Base-by-base conservation (phyloP, 1,140 invertebrate species). In the Helicoverpa zea region DNA sequence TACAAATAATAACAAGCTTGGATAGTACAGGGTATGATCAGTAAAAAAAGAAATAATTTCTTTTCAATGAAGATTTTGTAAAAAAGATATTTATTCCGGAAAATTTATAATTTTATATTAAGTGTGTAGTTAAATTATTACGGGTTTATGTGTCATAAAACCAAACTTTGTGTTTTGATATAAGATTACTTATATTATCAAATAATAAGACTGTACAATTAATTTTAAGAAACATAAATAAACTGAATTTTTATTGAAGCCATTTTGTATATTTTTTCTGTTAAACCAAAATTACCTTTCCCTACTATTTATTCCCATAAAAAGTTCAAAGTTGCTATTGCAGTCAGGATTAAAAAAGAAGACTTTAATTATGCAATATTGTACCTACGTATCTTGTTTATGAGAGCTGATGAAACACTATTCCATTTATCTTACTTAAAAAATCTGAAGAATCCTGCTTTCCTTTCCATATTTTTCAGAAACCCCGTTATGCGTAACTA, bases 11-110 rank as follows among this genome's bases (percentile, higher is more conserved):
- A 80, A 77, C 56, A 59, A 81, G 51, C 81, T 88, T 89, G 90
- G 89, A 88, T 61, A 29, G 70, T 78, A 88, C 91, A 92, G 91
- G 91, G 91, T 92, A 85, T 29, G 49, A 61, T 13, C n/a, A 76
- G 73, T 18, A 78, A 64, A 73, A 74, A 74, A 14, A 13, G 49
- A 23, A 23, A 23, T 14, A 14, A 61, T 75, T 16, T 16, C 3
- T 23, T 43, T 61, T 5, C n/a, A 72, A 14, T 30, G 1, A 43
- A 43, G 35, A n/a, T 72, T 11, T 61, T 61, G 43, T 75, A 75
- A 47, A 75, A 75, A 30, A 18, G 11, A 12, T 16, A 2, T 52
- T 30, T 11, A 16, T 10, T 43, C n/a, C 12, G 23, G 43, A 63
- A 43, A 16, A 51, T 59, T 64, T 13, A 5, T 77, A 70, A n/a